Evolutionary conservation across 2,888 invertebrate genomes (phyloP).

Genomic region (Drosophila pegasa): DNA sequence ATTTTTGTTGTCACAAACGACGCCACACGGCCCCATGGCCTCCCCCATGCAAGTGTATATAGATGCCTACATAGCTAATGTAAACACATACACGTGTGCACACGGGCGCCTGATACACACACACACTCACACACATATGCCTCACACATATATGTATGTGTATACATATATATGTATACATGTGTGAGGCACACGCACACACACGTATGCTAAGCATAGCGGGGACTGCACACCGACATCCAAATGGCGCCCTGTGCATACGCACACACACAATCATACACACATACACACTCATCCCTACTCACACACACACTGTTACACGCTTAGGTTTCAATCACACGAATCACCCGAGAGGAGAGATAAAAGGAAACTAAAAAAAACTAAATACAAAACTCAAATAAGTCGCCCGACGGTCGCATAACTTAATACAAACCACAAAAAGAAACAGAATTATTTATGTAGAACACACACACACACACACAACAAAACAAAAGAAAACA

Average conservation of each 20-base stretch:
- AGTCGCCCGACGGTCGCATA: constrained; percentile 18
- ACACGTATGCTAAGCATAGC: neutral
- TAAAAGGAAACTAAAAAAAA: neutral
- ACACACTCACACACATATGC: neutral
- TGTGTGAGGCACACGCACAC: neutral
- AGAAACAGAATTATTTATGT: neutral
- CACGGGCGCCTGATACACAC: neutral
- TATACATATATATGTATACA: neutral
- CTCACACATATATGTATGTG: too few species aligned
- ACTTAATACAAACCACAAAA: constrained; percentile 11
- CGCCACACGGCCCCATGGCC: too few species aligned
- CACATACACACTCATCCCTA: too few species aligned
- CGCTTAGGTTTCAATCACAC: too few species aligned
- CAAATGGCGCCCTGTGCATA: neutral
- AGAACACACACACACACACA: neutral
- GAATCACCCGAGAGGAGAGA: too few species aligned
- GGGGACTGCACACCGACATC: too few species aligned
- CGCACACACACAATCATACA: constrained; percentile 1
- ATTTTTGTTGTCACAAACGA: too few species aligned
- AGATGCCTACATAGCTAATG: too few species aligned
- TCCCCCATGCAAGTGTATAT: too few species aligned
- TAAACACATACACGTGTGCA: neutral
- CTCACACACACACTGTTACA: too few species aligned
- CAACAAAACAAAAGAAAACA: constrained; percentile 1
- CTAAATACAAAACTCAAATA: constrained; percentile 10